Percentiles rank a stretch among this genome's conserved stretches.
Conservation (phyloP, 2,888 invertebrate genomes). For the Acanthosepion pharaonis region DNA sequence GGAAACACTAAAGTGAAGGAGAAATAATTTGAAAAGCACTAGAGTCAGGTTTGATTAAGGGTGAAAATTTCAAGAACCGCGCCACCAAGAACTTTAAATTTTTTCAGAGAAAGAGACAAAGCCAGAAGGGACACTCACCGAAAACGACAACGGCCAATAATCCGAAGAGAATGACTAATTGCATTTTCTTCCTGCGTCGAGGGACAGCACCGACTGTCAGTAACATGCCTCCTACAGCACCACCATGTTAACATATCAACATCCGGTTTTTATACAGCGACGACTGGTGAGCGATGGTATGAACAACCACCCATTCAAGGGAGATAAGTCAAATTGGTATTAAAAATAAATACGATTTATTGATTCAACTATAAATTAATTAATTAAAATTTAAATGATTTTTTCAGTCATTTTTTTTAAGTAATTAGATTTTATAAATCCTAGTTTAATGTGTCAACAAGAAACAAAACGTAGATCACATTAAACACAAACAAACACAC, state of each 20-base stretch:
- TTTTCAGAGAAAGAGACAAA: background rate
- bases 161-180: background rate
- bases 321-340: background rate
- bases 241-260: constrained; percentile 13
- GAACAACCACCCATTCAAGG: background rate
- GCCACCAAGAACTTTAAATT: background rate
- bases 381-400: no score
- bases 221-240: constrained; percentile 16
- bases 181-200: background rate
- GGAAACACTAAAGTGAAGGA: background rate
- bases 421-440: no score
- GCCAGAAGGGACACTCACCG: background rate
- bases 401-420: no score
- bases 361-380: no score
- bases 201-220: constrained; percentile 4
- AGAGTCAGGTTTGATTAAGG: no score
- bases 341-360: no score
- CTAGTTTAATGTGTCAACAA: no score
- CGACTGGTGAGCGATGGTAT: background rate
- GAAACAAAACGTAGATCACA: no score
- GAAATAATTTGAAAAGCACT: background rate
- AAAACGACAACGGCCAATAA: background rate
- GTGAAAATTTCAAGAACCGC: background rate
- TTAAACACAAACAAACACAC: no score
- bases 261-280: background rate